phyloP scores from a whole-genome alignment of 2,113 vertebrate species.

The Numenius arquata region DNA sequence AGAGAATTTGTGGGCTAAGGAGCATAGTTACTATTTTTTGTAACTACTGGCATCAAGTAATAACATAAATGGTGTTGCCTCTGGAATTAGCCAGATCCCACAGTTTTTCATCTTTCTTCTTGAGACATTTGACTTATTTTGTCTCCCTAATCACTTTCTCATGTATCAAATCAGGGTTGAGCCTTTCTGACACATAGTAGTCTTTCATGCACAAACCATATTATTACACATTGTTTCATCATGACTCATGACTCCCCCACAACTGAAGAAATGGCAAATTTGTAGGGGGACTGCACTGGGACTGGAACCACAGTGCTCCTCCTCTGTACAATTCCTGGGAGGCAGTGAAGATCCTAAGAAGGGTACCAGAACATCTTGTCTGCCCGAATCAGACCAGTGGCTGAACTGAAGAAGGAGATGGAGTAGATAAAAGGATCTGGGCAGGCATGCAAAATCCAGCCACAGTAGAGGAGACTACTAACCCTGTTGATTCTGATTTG shows the following conservation, averaged over 20 bases:
- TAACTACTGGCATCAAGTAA: not conserved
- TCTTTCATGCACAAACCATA: not conserved
- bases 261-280: not conserved
- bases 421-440: not conserved
- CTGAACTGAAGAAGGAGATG: not conserved
- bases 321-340: not conserved
- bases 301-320: not conserved
- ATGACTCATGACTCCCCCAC: not conserved
- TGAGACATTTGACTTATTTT: not conserved
- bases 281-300: rapidly evolving
- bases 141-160: not conserved
- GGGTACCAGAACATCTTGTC: not conserved
- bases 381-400: not conserved
- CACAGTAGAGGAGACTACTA: not conserved
- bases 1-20: not conserved
- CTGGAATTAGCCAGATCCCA: not conserved
- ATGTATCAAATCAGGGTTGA: not conserved
- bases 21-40: not conserved
- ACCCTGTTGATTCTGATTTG: not conserved
- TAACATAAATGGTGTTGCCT: not conserved
- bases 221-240: not conserved
- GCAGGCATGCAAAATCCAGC: not conserved
- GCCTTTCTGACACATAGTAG: not conserved
- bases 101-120: not conserved
- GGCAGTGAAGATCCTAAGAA: not conserved